A percentile compares a stretch with the other conserved stretches of the same genome.
Evolutionary conservation across 2,797 vertebrate genomes (phyloP).

Genomic region (Thaleichthys pacificus): DNA sequence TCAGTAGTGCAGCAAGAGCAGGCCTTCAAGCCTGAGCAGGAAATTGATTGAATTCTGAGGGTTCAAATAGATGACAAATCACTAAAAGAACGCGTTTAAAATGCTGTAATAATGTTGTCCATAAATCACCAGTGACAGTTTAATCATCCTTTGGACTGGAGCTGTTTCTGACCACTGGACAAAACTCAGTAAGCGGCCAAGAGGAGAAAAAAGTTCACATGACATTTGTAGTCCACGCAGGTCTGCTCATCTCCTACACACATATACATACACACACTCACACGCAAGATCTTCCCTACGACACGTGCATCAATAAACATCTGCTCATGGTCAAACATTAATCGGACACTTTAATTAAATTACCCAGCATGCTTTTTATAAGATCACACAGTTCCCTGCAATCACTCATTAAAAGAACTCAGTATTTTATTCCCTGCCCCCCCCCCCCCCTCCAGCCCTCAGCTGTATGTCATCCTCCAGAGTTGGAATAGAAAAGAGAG

Average conservation of each 20-base stretch:
- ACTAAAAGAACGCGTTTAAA: conserved; percentile 65
- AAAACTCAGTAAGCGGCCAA: conserved; percentile 34
- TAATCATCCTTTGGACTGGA: conserved; percentile 68
- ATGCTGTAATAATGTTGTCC: conserved; percentile 65
- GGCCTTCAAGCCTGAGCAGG: conserved; percentile 58
- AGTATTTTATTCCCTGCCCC: conserved; percentile 11
- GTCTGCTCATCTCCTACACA: conserved; percentile 2
- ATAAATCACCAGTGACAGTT: conserved; percentile 77
- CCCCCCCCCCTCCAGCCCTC: neutral
- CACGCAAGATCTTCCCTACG: conserved; percentile 19
- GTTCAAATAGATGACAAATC: conserved; percentile 69
- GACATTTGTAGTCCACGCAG: neutral
- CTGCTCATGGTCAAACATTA: conserved; percentile 24
- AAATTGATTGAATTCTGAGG: conserved; percentile 74
- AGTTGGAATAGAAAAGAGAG: conserved; percentile 5
- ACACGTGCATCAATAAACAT: conserved; percentile 22
- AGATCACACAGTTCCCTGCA: conserved; percentile 10
- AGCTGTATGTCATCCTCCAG: conserved; percentile 24
- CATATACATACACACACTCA: conserved; percentile 38
- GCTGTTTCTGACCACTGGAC: conserved; percentile 50
- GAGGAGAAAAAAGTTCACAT: conserved; percentile 24
- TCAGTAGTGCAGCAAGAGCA: conserved; percentile 53
- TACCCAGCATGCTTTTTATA: conserved; percentile 5
- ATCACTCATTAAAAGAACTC: conserved; percentile 22
- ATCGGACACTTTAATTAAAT: conserved; percentile 32